Evolutionary conservation across 2,888 invertebrate genomes (phyloP).

Genomic region (Lobophora halterata): DNA sequence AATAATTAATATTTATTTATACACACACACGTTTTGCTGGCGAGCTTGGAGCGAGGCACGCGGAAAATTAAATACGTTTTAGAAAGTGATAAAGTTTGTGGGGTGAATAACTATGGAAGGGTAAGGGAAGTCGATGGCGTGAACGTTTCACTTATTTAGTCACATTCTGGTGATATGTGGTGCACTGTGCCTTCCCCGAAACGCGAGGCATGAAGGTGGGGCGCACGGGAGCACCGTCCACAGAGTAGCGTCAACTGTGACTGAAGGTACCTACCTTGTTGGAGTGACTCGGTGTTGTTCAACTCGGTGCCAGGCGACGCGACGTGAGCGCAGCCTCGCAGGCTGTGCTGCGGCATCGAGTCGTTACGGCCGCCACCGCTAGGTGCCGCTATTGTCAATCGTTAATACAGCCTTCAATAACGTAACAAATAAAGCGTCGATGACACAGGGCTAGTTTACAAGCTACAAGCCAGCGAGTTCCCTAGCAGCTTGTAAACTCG

Average conservation of each 20-base stretch:
- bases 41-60: conserved; percentile 68
- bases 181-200: conserved; percentile 60
- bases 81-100: conserved; percentile 73
- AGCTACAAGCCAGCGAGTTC: no score
- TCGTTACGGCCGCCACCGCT: background rate
- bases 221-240: conserved; percentile 57
- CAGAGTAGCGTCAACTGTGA: conserved; percentile 56
- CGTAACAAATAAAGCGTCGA: no score
- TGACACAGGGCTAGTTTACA: no score
- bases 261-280: conserved; percentile 41
- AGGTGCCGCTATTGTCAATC: conserved; percentile 14
- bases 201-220: conserved; percentile 47
- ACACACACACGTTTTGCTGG: conserved; percentile 74
- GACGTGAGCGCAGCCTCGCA: conserved; percentile 14
- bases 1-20: conserved; percentile 70
- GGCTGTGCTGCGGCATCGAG: conserved; percentile 2
- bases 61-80: conserved; percentile 76
- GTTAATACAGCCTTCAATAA: conserved; percentile 1
- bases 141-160: conserved; percentile 59
- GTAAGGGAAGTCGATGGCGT: conserved; percentile 59
- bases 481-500: no score
- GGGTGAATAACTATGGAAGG: conserved; percentile 58
- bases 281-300: conserved; percentile 8
- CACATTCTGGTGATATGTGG: conserved; percentile 74
- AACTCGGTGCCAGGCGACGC: background rate